Evolutionary conservation across 2,888 invertebrate species (phyloP).

Genomic region (Dryocosmus kuriphilus): DNA sequence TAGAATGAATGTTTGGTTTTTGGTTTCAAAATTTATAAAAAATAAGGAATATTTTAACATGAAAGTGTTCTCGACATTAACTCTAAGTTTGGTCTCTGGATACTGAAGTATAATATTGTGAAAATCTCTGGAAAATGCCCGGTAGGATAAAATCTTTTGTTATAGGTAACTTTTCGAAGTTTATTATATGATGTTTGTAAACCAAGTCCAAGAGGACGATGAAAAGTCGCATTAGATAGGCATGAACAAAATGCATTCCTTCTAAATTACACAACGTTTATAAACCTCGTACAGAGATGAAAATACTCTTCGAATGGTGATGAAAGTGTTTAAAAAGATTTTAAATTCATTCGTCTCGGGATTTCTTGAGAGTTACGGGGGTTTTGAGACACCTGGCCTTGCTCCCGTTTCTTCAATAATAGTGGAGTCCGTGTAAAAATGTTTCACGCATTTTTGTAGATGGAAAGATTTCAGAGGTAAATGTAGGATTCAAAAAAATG

Average conservation of each 20-base stretch:
- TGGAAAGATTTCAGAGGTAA: neutral
- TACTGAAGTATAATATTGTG: slow-evolving; percentile 19
- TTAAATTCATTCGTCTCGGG: neutral
- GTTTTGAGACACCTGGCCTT: slow-evolving; percentile 20
- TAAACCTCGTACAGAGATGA: neutral
- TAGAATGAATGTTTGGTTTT: no score
- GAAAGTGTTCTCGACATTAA: neutral
- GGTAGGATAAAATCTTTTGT: slow-evolving; percentile 13
- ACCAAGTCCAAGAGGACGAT: neutral
- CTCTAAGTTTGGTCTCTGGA: slow-evolving; percentile 3
- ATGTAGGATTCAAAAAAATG: neutral
- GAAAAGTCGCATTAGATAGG: neutral
- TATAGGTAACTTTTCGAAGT: slow-evolving; percentile 12
- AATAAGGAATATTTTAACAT: neutral
- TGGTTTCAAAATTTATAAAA: neutral
- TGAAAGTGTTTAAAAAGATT: neutral
- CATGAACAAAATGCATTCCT: neutral
- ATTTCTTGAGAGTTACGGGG: slow-evolving; percentile 21
- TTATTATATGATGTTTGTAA: slow-evolving; percentile 20
- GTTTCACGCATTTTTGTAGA: neutral
- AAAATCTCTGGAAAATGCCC: slow-evolving; percentile 31
- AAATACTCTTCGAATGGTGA: neutral
- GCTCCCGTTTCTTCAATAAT: slow-evolving; percentile 20
- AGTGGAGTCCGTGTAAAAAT: slow-evolving; percentile 1
- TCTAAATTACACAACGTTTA: neutral